Base-by-base conservation (phyloP, 2,797 vertebrate genomes). In the Pygocentrus nattereri region DNA sequence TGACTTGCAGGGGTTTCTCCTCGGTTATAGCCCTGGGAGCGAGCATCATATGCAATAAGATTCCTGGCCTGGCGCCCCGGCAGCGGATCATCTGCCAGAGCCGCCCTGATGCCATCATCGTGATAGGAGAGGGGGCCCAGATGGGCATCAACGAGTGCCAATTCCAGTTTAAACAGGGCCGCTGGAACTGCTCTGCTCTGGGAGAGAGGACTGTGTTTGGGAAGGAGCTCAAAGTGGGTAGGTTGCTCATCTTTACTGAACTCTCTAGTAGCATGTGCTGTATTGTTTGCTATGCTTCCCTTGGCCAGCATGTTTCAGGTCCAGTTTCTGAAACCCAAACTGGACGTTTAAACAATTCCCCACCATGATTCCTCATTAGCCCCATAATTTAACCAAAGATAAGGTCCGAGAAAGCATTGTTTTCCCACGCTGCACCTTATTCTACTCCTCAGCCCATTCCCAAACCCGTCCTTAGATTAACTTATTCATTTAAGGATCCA, bases 201-300 rank as follows among this genome's bases (percentile, higher is more conserved):
- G 98, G 98, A 64, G 97, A 99, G 91, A 96, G 97, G 89, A 99
- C 98, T 0, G 97, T 98, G 94, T 99, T 99, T 91, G 98, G 98
- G 88, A 99, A 98, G 95, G 98, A 99, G 95, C 96, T 99, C 93
- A 98, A 97, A 99, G 98, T 99, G 96, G 98, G 98, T 99, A 98
- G 84, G 98, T 98, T 93, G 91, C 92, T 86, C 76, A 77, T 47
- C 30, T 25, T 77, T 79, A 21, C 77, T 19, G 79, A 73, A 84
- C 27, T 18, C 59, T 19, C 44, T 65, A 67, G 16, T 16, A 34
- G 12, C 68, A 31, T 31, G 27, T 34, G 27, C 44, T 54, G 50
- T 12, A 21, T 52, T 34, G 34, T 34, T 34, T 34, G n/a, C n/a
- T n/a, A n/a, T n/a, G n/a, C n/a, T n/a, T n/a, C n/a, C n/a, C n/a